Percentiles rank a stretch among this genome's conserved stretches.
These are phyloP conservation scores for Brenthis hecate DNA, from an alignment of 2,888 invertebrate species.

Conservation along the genomic window DNA sequence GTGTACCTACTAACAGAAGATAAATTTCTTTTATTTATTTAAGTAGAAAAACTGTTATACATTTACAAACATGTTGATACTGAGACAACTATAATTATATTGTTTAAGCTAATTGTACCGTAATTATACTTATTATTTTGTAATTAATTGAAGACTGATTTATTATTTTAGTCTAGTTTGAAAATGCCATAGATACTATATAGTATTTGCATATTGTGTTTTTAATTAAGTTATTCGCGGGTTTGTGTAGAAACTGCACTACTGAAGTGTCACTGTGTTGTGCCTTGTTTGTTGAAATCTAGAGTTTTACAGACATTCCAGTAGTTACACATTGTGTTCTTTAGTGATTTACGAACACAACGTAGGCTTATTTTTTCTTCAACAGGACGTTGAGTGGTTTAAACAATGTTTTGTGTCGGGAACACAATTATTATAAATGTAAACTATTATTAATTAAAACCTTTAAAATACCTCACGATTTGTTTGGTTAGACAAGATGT, in stretches of 20 bases:
- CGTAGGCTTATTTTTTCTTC: constrained; percentile 29
- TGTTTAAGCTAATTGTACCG: constrained; percentile 49
- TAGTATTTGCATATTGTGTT: constrained; percentile 59
- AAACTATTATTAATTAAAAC: constrained; percentile 38
- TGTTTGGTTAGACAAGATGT: constrained; percentile 61
- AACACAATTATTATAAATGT: constrained; percentile 36
- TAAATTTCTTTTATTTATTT: constrained; percentile 27
- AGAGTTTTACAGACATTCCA: constrained; percentile 65
- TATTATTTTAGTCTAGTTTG: constrained; percentile 82
- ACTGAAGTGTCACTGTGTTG: constrained; percentile 68
- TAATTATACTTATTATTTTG: constrained; percentile 67
- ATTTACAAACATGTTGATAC: constrained; percentile 40
- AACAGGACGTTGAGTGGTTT: constrained; percentile 36
- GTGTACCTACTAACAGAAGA: constrained; percentile 7
- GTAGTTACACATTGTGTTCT: constrained; percentile 67
- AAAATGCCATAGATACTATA: constrained; percentile 80
- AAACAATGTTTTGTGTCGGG: constrained; percentile 39
- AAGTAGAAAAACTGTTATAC: constrained; percentile 32
- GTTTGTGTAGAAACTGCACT: constrained; percentile 68
- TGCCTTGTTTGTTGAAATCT: constrained; percentile 76
- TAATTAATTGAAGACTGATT: constrained; percentile 81
- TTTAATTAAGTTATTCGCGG: constrained; percentile 62
- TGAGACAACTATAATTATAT: constrained; percentile 38
- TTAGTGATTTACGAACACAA: constrained; percentile 49
- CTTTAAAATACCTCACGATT: constrained; percentile 57